Base-by-base conservation (phyloP, 2,888 invertebrate genomes). In the Azorinus chamasolen region DNA sequence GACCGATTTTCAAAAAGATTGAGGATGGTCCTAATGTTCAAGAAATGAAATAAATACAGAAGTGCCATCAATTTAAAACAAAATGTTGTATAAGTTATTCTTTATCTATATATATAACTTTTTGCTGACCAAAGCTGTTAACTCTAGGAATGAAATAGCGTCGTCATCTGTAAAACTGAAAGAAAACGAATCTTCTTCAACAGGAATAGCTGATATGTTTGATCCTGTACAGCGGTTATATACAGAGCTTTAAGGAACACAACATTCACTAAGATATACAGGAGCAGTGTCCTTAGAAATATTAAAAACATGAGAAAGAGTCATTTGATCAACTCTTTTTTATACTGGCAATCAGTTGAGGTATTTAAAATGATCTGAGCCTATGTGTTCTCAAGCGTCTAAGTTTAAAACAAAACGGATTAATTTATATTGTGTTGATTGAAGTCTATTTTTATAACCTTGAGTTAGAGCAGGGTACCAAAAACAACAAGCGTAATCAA, bases 261-360 rank as follows among this genome's bases (percentile, higher is more conserved):
- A n/a, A n/a, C n/a, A n/a, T n/a, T n/a, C 37, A 10, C 22, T 4
- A 25, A 32, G 25, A 5, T 55, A 55, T 12, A 14, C 4, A 4
- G 55, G 55, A 18, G 55, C 55, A 39, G n/a, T 32, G 27, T 22
- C n/a, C 18, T 55, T 32, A 5, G 25, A 14, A 18, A 55, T 37
- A n/a, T 39, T 55, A 55, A 32, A 55, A 32, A 55, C 55, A 37
- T 55, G 55, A 55, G 16, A 5, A 14, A 55, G 41, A 6, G 20
- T 55, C 10, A 27, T 55, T n/a, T 27, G 27, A n/a, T 55, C 55
- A 18, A 55, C 55, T 39, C 55, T 37, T 55, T 27, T 55, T n/a
- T 5, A 20, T 20, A 55, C 39, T 37, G 37, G 55, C 16, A 55
- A 32, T 37, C 55, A 55, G 39, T 37, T 27, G 10, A 55, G 55